These are phyloP conservation scores for Euthynnus affinis DNA, from an alignment of 2,797 vertebrate species.

Conservation along the genomic window DNA sequence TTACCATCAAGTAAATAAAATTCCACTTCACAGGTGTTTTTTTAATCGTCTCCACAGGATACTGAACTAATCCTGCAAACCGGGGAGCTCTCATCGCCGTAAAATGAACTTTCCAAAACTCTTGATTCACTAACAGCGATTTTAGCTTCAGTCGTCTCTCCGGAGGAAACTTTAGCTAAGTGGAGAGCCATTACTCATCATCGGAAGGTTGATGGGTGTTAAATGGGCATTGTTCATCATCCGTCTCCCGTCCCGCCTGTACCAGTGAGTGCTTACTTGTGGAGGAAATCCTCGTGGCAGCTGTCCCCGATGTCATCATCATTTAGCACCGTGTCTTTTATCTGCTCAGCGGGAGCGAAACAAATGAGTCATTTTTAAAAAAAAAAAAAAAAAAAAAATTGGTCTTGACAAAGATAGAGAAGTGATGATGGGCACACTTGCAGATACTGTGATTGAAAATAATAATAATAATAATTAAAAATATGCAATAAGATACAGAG, in stretches of 20 bases:
- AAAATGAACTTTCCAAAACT: slow-evolving; percentile 50
- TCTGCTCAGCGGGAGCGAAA: slow-evolving; percentile 83
- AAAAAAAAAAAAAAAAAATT: no score
- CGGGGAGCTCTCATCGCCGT: slow-evolving; percentile 20
- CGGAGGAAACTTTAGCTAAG: slow-evolving; percentile 55
- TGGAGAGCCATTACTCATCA: slow-evolving; percentile 74
- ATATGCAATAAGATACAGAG: background rate
- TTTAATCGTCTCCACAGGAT: slow-evolving; percentile 54
- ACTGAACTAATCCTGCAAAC: slow-evolving; percentile 23
- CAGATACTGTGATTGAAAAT: slow-evolving; percentile 5
- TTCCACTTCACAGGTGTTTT: slow-evolving; percentile 27
- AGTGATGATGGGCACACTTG: slow-evolving; percentile 39
- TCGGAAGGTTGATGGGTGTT: slow-evolving; percentile 72
- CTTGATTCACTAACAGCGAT: slow-evolving; percentile 42
- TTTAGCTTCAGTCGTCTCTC: slow-evolving; percentile 54
- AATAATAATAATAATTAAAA: no score
- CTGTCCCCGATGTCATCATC: slow-evolving; percentile 99
- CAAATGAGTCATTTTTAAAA: slow-evolving; percentile 53
- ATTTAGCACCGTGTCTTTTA: slow-evolving; percentile 95
- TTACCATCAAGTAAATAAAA: slow-evolving; percentile 23
- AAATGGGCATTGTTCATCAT: slow-evolving; percentile 73
- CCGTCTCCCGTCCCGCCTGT: slow-evolving; percentile 63
- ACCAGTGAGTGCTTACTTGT: slow-evolving; percentile 90
- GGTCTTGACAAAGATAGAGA: slow-evolving; percentile 40
- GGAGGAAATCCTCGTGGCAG: slow-evolving; percentile 97